Evolutionary conservation across 2,888 invertebrate genomes (phyloP).

Genomic region (Yponomeuta plumbellus): DNA sequence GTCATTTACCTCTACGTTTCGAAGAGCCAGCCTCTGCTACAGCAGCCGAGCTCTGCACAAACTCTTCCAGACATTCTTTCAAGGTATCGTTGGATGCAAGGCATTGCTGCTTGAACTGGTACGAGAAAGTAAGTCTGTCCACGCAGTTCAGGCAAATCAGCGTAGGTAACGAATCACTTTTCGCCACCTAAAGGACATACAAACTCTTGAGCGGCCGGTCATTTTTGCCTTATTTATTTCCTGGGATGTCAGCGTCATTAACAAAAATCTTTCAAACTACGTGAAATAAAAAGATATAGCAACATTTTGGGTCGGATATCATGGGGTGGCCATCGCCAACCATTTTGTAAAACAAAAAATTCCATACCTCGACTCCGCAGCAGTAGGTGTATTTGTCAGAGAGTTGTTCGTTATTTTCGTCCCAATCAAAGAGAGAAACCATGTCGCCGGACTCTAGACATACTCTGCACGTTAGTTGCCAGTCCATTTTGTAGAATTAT

Average conservation of each 20-base stretch:
- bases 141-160: constrained; percentile 70
- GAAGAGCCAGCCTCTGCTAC: constrained; percentile 25
- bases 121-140: constrained; percentile 65
- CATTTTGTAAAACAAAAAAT: constrained; percentile 61
- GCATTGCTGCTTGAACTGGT: constrained; percentile 71
- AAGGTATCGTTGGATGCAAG: constrained; percentile 65
- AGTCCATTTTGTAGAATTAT: constrained; percentile 58
- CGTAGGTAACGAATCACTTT: constrained; percentile 66
- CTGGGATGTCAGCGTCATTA: constrained; percentile 68
- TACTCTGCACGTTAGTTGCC: constrained; percentile 73
- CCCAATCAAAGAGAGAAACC: constrained; percentile 74
- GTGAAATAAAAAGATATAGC: constrained; percentile 46
- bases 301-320: constrained; percentile 70
- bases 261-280: constrained; percentile 48
- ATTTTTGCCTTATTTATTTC: constrained; percentile 22
- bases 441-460: constrained; percentile 70
- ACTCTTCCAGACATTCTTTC: constrained; percentile 68
- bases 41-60: constrained; percentile 56
- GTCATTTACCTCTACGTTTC: not conserved
- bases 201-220: not conserved
- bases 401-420: constrained; percentile 74
- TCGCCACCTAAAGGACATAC: constrained; percentile 51
- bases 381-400: constrained; percentile 69
- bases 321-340: constrained; percentile 74
- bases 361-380: constrained; percentile 64